These are phyloP conservation scores for Iphiclides podalirius DNA, from an alignment of 2,888 invertebrate species.

Conservation along the genomic window DNA sequence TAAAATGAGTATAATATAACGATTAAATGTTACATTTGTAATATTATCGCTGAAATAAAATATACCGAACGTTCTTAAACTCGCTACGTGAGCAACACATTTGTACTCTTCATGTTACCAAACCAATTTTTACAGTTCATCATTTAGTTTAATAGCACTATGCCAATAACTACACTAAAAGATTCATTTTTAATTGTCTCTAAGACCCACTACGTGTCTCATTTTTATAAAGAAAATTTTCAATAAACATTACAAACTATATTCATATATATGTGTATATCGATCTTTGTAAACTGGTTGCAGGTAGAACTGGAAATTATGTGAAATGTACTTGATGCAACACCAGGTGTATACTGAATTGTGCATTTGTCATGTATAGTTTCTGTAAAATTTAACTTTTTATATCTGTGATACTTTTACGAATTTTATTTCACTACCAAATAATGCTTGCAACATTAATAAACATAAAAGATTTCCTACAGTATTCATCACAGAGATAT, in stretches of 20 bases:
- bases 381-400: slow-evolving; percentile 31
- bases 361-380: slow-evolving; percentile 54
- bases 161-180: slow-evolving; percentile 45
- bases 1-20: slow-evolving; percentile 64
- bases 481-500: slow-evolving; percentile 71
- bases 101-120: slow-evolving; percentile 62
- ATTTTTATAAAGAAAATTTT: slow-evolving; percentile 3
- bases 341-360: slow-evolving; percentile 40
- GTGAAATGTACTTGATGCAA: slow-evolving; percentile 26
- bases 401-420: background rate
- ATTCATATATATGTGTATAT: slow-evolving; percentile 11
- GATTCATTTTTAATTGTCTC: slow-evolving; percentile 55
- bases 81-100: slow-evolving; percentile 74
- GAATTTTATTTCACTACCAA: slow-evolving; percentile 11
- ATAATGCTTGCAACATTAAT: slow-evolving; percentile 32
- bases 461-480: background rate
- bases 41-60: slow-evolving; percentile 41
- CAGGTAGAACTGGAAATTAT: slow-evolving; percentile 10
- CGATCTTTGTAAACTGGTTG: slow-evolving; percentile 21
- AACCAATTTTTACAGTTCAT: slow-evolving; percentile 49
- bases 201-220: slow-evolving; percentile 49
- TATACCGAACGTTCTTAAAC: slow-evolving; percentile 53
- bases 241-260: slow-evolving; percentile 17
- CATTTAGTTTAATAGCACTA: slow-evolving; percentile 46
- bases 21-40: slow-evolving; percentile 36